Evolutionary conservation across 2,797 vertebrate species (phyloP).

Genomic region (Fistularia tabacaria): DNA sequence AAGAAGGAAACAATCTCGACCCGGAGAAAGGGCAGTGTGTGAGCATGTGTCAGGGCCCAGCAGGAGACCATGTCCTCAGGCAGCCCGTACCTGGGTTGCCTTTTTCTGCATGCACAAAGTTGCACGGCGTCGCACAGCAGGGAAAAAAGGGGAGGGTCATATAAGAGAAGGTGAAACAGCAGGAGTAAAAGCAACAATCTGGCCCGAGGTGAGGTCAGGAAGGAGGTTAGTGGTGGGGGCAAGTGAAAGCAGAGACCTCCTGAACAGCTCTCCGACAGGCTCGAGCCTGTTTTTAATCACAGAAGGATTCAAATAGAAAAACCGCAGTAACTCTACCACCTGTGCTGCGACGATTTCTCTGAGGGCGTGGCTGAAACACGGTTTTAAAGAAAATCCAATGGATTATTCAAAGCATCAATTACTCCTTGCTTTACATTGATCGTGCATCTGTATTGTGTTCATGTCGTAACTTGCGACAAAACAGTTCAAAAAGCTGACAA

Average conservation of each 20-base stretch:
- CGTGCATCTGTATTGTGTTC: too few relatives aligned
- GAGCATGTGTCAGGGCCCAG: constrained; percentile 47
- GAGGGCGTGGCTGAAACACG: too few relatives aligned
- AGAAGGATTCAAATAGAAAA: not conserved
- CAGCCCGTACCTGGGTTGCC: constrained; percentile 47
- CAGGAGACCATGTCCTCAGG: constrained; percentile 63
- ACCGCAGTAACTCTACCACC: not conserved
- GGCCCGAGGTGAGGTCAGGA: constrained; percentile 48
- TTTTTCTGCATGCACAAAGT: constrained; percentile 32
- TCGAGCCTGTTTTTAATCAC: constrained; percentile 1
- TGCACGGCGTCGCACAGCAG: constrained; percentile 45
- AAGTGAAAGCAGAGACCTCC: constrained; percentile 38
- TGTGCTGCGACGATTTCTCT: too few relatives aligned
- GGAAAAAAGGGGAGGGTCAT: constrained; percentile 33
- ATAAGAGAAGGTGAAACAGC: constrained; percentile 63
- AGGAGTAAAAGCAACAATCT: constrained; percentile 39
- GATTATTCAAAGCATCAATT: too few relatives aligned
- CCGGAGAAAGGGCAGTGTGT: constrained; percentile 42
- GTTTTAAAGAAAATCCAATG: too few relatives aligned
- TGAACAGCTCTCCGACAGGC: constrained; percentile 8
- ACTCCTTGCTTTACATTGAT: too few relatives aligned
- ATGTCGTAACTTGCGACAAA: too few relatives aligned
- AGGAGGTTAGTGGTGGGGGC: constrained; percentile 25
- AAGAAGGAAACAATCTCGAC: constrained; percentile 24
- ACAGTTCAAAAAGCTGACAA: too few relatives aligned